These are phyloP conservation scores for Boleophthalmus pectinirostris DNA, from an alignment of 2,113 vertebrate genomes.

Conservation along the genomic window DNA sequence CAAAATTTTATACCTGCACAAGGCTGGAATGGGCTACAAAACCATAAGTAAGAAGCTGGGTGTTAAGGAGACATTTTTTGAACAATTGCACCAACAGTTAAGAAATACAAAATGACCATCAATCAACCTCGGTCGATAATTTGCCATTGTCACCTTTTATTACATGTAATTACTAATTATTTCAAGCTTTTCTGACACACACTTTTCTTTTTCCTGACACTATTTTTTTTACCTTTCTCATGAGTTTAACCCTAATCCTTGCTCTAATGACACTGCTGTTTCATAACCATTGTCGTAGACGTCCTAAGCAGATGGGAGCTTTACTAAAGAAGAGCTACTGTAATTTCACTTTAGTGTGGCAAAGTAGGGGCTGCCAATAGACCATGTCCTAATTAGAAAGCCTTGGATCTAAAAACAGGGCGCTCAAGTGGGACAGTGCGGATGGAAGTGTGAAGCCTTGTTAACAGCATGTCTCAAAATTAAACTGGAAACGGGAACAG, in stretches of 20 bases:
- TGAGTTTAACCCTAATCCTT: background rate
- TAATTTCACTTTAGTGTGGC: background rate
- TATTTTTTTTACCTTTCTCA: background rate
- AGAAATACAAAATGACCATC: too few relatives aligned
- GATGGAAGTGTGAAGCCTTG: conserved; percentile 26
- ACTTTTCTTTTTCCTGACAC: background rate
- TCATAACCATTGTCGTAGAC: background rate
- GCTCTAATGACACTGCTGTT: background rate
- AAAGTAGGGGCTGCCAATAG: conserved; percentile 24
- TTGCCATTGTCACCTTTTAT: too few relatives aligned
- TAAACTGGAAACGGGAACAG: background rate
- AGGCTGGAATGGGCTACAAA: too few relatives aligned
- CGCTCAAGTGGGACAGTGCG: conserved; percentile 57
- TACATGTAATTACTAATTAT: too few relatives aligned
- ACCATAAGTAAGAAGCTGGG: too few relatives aligned
- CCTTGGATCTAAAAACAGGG: conserved; percentile 54
- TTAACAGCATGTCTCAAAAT: conserved; percentile 30
- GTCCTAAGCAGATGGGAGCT: background rate
- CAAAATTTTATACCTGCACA: too few relatives aligned
- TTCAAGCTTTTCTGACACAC: background rate
- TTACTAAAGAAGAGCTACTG: conserved; percentile 4
- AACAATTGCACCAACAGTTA: too few relatives aligned
- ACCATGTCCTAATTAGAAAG: conserved; percentile 55
- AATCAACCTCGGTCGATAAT: too few relatives aligned
- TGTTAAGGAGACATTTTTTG: too few relatives aligned